A percentile compares a stretch with the other conserved stretches of the same genome.
These are phyloP conservation scores for Gorilla gorilla DNA, from an alignment of 2,113 vertebrate species.

Conservation along the genomic window DNA sequence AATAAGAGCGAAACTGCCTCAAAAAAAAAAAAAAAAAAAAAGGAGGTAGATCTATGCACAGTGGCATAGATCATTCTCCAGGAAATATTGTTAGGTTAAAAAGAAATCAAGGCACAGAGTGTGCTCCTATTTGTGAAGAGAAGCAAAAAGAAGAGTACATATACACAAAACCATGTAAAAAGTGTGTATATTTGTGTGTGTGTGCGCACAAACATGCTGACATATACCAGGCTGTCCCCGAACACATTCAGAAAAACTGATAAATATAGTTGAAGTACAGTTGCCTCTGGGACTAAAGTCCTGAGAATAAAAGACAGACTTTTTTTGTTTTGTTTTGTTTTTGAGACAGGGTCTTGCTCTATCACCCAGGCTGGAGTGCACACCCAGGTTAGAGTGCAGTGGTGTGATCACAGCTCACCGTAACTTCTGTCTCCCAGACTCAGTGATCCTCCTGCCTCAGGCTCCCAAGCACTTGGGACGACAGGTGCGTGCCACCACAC, in stretches of 20 bases:
- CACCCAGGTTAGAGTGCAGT: too few species aligned
- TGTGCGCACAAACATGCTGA: background rate
- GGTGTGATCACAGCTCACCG: too few species aligned
- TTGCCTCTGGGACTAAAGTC: background rate
- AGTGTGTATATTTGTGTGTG: background rate
- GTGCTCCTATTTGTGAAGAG: background rate
- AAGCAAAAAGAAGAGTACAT: background rate
- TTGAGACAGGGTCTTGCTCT: too few species aligned
- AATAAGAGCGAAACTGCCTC: too few species aligned
- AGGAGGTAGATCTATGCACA: background rate
- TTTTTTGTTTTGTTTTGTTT: too few species aligned
- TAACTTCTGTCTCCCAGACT: too few species aligned
- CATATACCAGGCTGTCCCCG: background rate
- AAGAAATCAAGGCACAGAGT: conserved; percentile 8
- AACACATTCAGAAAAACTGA: background rate
- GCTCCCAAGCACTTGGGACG: too few species aligned
- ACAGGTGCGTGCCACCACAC: too few species aligned
- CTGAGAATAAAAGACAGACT: background rate
- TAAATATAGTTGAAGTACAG: background rate
- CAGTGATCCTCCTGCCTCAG: too few species aligned
- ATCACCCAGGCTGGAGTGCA: too few species aligned
- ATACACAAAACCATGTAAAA: background rate
- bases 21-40: too few species aligned
- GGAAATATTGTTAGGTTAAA: background rate
- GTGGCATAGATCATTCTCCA: background rate